Conservation (phyloP, 2,888 invertebrate species). For the Calephelis perditalis region DNA sequence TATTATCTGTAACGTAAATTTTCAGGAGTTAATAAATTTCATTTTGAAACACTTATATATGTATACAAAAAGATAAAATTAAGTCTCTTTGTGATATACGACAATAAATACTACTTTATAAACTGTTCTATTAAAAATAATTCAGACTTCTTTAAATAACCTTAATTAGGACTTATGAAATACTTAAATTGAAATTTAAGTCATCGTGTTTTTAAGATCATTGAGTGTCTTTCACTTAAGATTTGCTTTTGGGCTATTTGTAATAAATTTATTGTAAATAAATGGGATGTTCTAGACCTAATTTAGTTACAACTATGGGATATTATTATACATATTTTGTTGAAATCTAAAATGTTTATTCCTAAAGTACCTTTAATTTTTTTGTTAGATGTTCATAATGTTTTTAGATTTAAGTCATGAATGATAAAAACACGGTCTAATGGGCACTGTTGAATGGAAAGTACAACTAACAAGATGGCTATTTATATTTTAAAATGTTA, state of each 20-base stretch:
- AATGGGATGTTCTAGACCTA: conserved; percentile 17
- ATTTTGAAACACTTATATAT: conserved; percentile 2
- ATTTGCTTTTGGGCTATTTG: conserved; percentile 7
- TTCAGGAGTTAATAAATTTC: not conserved
- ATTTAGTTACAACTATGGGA: conserved; percentile 35
- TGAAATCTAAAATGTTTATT: conserved; percentile 69
- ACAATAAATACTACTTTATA: conserved; percentile 1
- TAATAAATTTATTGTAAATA: conserved; percentile 17
- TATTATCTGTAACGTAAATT: not conserved
- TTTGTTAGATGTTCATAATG: conserved; percentile 46
- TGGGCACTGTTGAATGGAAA: conserved; percentile 42
- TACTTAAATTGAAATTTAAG: not conserved
- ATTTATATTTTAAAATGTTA: conserved; percentile 46
- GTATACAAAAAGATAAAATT: not conserved
- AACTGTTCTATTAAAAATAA: not conserved
- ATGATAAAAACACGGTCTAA: conserved; percentile 56
- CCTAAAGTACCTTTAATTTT: conserved; percentile 67
- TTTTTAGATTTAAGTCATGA: conserved; percentile 43
- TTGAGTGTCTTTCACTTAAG: not conserved
- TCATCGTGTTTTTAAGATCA: not conserved
- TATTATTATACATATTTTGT: conserved; percentile 50
- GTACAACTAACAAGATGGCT: conserved; percentile 51
- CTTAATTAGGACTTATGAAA: not conserved
- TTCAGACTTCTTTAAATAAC: not conserved
- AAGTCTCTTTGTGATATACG: conserved; percentile 7